Percentiles rank a stretch among this genome's conserved stretches.
phyloP scores from a whole-genome alignment of 2,797 vertebrate genomes.

The Arctocebus calabarensis region DNA sequence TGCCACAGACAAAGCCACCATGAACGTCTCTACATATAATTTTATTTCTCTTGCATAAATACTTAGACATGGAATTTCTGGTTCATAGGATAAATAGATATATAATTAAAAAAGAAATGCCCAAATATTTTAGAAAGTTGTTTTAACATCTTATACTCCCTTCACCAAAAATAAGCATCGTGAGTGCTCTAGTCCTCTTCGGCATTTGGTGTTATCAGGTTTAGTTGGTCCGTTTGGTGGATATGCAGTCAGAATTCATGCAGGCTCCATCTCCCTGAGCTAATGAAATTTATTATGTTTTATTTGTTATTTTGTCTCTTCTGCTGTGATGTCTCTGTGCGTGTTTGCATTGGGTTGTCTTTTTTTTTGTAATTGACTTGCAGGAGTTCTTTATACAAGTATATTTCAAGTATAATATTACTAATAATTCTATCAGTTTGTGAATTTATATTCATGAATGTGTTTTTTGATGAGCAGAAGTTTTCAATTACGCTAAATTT shows the following conservation, averaged over 20 bases:
- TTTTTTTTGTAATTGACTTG: not conserved
- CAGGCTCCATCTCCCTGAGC: not conserved
- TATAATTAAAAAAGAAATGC: not conserved
- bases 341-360: not conserved
- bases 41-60: not conserved
- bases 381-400: not conserved
- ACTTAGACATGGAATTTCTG: not conserved
- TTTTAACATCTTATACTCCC: not conserved
- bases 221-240: not conserved
- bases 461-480: not conserved
- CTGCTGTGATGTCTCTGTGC: too few species aligned
- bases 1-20: rapidly evolving
- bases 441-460: not conserved
- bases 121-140: not conserved
- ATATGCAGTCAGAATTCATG: rapidly evolving
- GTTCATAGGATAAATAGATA: too few species aligned
- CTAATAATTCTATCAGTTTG: not conserved
- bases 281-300: not conserved
- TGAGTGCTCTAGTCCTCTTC: not conserved
- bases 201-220: too few species aligned
- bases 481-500: not conserved
- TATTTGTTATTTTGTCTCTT: not conserved
- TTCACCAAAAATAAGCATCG: not conserved
- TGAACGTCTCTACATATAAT: too few species aligned
- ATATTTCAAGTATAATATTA: not conserved